phyloP scores from a whole-genome alignment of 2,797 vertebrate genomes.

The Esox lucius region DNA sequence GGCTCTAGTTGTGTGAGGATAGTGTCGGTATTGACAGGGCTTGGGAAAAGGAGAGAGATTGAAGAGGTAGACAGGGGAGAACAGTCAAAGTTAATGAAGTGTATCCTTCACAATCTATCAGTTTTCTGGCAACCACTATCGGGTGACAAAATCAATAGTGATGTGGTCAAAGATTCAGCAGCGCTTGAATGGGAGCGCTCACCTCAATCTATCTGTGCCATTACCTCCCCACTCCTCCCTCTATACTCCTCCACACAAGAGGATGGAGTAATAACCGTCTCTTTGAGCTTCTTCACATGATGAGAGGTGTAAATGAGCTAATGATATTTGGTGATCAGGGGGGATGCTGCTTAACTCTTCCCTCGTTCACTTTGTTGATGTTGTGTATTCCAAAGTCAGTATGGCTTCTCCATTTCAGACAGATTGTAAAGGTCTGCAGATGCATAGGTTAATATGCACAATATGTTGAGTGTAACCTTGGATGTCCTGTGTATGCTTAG shows the following conservation, averaged over 20 bases:
- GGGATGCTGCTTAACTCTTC: not conserved
- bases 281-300: too few relatives aligned
- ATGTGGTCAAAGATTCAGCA: conserved; percentile 63
- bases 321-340: not conserved
- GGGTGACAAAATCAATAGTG: conserved; percentile 71
- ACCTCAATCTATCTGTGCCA: conserved; percentile 59
- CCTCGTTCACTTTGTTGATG: not conserved
- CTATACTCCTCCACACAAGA: conserved; percentile 8
- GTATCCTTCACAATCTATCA: conserved; percentile 70
- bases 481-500: too few relatives aligned
- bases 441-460: not conserved
- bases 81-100: conserved; percentile 67
- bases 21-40: conserved; percentile 47
- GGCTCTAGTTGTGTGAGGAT: conserved; percentile 30
- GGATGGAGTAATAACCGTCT: conserved; percentile 35
- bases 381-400: not conserved
- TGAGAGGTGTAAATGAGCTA: not conserved
- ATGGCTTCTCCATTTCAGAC: not conserved
- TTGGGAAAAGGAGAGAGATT: conserved; percentile 57
- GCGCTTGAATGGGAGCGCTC: conserved; percentile 54
- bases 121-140: conserved; percentile 58
- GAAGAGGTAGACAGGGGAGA: conserved; percentile 51
- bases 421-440: not conserved
- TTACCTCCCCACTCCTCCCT: conserved; percentile 52
- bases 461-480: too few relatives aligned